These are phyloP conservation scores for Anhinga rufa DNA, from an alignment of 2,113 vertebrate species.

Conservation along the genomic window DNA sequence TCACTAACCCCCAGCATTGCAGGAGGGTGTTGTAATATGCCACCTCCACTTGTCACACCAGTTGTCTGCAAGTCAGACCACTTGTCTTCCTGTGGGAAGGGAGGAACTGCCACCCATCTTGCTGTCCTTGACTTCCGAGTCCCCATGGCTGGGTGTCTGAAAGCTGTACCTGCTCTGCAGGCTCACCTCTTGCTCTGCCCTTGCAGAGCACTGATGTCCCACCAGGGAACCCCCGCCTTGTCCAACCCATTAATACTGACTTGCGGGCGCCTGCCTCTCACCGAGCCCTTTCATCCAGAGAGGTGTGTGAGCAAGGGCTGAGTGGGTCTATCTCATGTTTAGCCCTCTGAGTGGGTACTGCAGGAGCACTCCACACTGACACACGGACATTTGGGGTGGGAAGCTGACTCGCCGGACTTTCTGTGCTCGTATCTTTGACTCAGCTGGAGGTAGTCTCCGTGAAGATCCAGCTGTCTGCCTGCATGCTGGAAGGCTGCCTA, in stretches of 20 bases:
- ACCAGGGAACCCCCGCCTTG: background rate
- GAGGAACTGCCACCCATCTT: background rate
- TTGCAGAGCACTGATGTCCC: background rate
- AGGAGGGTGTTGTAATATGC: background rate
- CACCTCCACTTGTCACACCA: background rate
- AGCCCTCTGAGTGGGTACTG: background rate
- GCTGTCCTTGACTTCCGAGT: background rate
- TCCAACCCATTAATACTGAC: background rate
- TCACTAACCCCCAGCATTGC: background rate
- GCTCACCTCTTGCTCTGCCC: background rate
- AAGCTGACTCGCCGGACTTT: background rate
- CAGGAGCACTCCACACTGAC: background rate
- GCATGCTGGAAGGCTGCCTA: background rate
- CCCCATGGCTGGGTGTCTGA: background rate
- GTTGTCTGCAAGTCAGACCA: background rate
- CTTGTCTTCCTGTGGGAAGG: background rate
- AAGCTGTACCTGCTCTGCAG: background rate
- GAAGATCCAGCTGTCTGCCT: background rate
- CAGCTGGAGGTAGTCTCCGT: background rate
- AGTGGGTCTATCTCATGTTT: background rate
- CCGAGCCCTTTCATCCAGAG: background rate
- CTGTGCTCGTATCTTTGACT: background rate
- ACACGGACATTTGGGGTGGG: rapidly evolving
- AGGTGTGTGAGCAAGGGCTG: background rate
- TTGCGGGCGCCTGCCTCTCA: background rate